Evolutionary conservation across 2,888 invertebrate species (phyloP), one percentile per base, ranked within the genome.

Genomic region (Hyppa rectilinea): DNA sequence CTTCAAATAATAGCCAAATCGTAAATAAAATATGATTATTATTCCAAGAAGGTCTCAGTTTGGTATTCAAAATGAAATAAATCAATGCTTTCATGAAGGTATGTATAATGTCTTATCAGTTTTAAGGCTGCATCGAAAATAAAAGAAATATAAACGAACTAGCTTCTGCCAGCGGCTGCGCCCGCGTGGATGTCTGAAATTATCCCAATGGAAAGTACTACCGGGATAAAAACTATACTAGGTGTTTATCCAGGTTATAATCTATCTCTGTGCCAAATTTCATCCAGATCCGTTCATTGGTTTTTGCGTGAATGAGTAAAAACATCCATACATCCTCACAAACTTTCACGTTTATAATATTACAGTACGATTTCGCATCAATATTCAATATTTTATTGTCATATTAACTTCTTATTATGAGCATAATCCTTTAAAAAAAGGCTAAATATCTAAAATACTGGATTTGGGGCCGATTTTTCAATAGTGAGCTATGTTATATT

Each of bases 21-120:
- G 0, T 63, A 43, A 45, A 50, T 43, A 50, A 31, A 75, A 66
- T 26, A 20, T 23, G 4, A 38, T 75, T 47, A 36, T 50, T 56
- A 71, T 81, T 71, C 62, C 43, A 47, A 77, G 55, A 68, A 67
- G 47, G 55, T 43, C n/a, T 10, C 20, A 45, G 50, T 53, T 66
- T 43, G n/a, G 40, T 60, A 66, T 70, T 77, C 38, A 67, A 78
- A 78, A 58, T 53, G 10, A 56, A 81, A 65, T 23, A 68, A 58
- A 53, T 36, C 45, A 56, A 61, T 52, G 17, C n/a, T 17, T 36
- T 47, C 56, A 49, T 61, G 38, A 31, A 53, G 38, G 50, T 29
- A 29, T 43, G 34, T 36, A 36, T 20, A 12, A 20, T 58, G 26
- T 26, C 23, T 43, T 65, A 47, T 31, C 6, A 43, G 43, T 60